Evolutionary conservation across 2,113 vertebrate species (phyloP), one percentile per base, ranked within the genome.

Genomic region (Trematomus loennbergii): DNA sequence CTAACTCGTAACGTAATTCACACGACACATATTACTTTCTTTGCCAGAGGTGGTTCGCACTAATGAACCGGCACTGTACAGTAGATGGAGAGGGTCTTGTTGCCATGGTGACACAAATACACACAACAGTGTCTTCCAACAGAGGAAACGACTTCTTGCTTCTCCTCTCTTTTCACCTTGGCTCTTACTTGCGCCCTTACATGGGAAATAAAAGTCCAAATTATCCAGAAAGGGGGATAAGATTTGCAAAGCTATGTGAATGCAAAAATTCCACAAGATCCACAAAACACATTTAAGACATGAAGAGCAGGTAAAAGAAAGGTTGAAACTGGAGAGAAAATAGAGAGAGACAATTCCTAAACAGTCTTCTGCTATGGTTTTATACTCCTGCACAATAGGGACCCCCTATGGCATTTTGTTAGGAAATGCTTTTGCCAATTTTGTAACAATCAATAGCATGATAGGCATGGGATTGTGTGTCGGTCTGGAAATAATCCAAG

Each of bases 91-190:
- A 64, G 9, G 76, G 13, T 22, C 2, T 52, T 70, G 67, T 84
- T 72, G 53, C 67, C 82, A 85, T 62, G 68, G 77, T 46, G 43
- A 77, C 20, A 43, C 36, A 8, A 40, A 40, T 40, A 40, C 11
- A 40, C 40, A 64, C 48, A 33, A 29, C 46, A 50, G 18, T n/a
- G n/a, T n/a, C n/a, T n/a, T n/a, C n/a, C 48, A 33, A 29, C 46
- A 50, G 18, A 75, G 72, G n/a, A 29, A 60, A n/a, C 48, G 1
- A 20, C 33, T 72, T 62, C 33, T 29, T 66, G 36, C 48, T 79
- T 59, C 18, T 57, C 25, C 46, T 12, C 36, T 57, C 25, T 53
- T 12, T 25, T 48, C 59, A 48, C 29, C 12, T 52, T 43, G 36
- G 49, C 43, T 40, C 36, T 40, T 40, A 40, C 36, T 6, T 15